Base-by-base conservation (phyloP, 1,140 invertebrate species). In the Neoseiulus cucumeris region DNA sequence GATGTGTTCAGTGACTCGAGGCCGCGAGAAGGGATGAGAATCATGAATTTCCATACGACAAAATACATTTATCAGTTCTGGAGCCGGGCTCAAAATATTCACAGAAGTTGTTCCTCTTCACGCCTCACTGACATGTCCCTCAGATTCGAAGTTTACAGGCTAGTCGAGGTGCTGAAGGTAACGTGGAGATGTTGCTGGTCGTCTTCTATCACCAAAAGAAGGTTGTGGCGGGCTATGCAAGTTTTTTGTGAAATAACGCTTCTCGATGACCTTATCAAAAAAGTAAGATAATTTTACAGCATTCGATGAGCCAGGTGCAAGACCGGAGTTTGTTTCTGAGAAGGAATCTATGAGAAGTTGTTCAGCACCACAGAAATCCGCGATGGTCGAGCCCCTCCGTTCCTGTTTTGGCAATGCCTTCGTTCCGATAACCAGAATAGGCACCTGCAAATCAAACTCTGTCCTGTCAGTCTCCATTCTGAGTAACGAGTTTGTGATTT, bases 211-310 rank as follows among this genome's bases (percentile, higher is more conserved):
- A 9, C 47, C 18, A 25, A 30, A 20, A 41, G 30, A 12, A 6
- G 18, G 51, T 5, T 17, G 29, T 64, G 28, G 28, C 5, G 12
- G 55, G 33, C 22, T 28, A 14, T 14, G 41, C 22, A 29, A 1
- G 39, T 17, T 68, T 7, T 66, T 65, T n/a, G 25, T 33, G 30
- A n/a, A 30, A 47, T 18, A 42, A 17, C 9, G 6, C 17, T 66
- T 64, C 68, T 33, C 51, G 51, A 59, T 59, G 14, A 59, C 51
- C 80, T 90, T 90, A 76, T 97, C 92, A 76, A 94, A 93, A 79
- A 95, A 97, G 73, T 89, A 81, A 17, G 85, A 86, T 22, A 95
- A 74, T 78, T 93, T 94, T 0, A 94, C 89, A 44, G 90, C 84
- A 73, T 90, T 90, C 68, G 87, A 89, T 1, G 87, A 87, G 2